These are phyloP conservation scores for Pitangus sulphuratus DNA, from an alignment of 2,797 vertebrate species.

Conservation along the genomic window DNA sequence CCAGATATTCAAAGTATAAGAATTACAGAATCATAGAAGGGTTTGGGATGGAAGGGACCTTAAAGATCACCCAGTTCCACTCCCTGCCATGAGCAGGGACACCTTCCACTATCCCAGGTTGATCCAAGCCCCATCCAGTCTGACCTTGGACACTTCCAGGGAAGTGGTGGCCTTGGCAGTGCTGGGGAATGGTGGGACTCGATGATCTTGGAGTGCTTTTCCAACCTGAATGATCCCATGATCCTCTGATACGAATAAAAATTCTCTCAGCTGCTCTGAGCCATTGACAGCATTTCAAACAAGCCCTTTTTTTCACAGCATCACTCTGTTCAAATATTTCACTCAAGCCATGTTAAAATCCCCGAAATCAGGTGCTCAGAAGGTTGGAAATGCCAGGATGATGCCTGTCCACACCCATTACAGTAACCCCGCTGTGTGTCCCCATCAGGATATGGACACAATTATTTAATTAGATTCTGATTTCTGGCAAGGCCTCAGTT, in stretches of 20 bases:
- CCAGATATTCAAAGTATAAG: not conserved
- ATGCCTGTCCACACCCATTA: not conserved
- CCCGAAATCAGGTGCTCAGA: not conserved
- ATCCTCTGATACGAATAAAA: not conserved
- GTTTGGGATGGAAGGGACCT: not conserved
- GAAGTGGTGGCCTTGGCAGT: not conserved
- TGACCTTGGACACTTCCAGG: not conserved
- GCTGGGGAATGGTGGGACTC: not conserved
- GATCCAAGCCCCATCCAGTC: fast-evolving
- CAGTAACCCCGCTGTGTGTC: not conserved
- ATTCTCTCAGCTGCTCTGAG: not conserved
- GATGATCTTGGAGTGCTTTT: not conserved
- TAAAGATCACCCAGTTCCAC: fast-evolving
- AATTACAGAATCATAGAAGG: not conserved
- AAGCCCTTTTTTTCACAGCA: not conserved
- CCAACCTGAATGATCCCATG: not conserved
- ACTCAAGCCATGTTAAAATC: not conserved
- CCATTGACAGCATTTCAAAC: not conserved
- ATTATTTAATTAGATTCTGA: not conserved
- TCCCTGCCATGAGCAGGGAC: not conserved
- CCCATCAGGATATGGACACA: not conserved
- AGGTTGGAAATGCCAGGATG: not conserved
- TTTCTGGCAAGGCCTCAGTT: not conserved
- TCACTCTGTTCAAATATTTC: not conserved
- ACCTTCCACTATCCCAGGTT: fast-evolving